Conservation (phyloP, 1,140 invertebrate genomes). For the Neodiprion fabricii region DNA sequence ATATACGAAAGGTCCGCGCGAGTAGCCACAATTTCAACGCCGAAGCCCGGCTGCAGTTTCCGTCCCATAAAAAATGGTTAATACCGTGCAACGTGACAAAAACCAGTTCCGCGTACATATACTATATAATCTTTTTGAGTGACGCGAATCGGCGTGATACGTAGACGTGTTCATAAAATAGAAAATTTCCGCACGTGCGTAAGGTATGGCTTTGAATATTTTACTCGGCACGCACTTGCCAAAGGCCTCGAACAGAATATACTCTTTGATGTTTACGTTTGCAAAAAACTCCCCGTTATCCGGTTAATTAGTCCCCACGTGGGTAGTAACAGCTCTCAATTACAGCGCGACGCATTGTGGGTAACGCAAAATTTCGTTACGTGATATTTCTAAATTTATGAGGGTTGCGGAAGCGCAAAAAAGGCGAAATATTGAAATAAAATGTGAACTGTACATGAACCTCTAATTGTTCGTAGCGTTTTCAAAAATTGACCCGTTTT, state of each 20-base stretch:
- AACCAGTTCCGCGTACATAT: not conserved
- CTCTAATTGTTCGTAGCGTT: no score
- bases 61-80: not conserved
- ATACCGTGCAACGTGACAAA: not conserved
- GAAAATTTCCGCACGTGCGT: not conserved
- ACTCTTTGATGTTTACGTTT: slow-evolving; percentile 9
- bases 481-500: no score
- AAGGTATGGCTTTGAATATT: not conserved
- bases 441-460: no score
- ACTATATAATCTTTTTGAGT: not conserved
- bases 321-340: slow-evolving; percentile 36
- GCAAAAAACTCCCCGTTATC: not conserved
- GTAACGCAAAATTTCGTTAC: no score
- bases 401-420: no score
- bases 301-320: slow-evolving; percentile 30
- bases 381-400: no score
- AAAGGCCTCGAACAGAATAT: not conserved
- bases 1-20: no score
- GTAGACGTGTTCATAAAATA: not conserved
- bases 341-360: slow-evolving; percentile 23
- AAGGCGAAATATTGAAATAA: no score
- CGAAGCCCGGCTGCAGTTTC: no score
- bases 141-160: not conserved
- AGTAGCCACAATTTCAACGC: no score
- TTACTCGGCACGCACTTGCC: not conserved